Evolutionary conservation across 1,140 invertebrate species (phyloP).

Genomic region (Harlomillsia oculata): DNA sequence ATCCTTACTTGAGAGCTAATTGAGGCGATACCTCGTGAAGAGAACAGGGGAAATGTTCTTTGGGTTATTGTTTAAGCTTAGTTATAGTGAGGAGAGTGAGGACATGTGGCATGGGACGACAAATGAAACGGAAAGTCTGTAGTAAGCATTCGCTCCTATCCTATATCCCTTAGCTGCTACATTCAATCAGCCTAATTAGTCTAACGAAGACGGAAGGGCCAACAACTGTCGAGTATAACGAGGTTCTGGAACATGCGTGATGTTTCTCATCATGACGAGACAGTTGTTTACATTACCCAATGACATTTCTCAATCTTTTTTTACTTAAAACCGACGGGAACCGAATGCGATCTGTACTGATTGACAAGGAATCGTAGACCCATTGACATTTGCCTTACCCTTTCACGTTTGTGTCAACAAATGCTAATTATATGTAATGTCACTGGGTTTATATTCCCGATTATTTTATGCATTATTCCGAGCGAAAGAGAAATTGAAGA

Average conservation of each 20-base stretch:
- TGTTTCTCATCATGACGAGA: slow-evolving; percentile 16
- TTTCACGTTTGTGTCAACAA: no score
- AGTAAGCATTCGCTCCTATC: background rate
- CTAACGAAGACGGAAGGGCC: slow-evolving; percentile 28
- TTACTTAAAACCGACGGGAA: background rate
- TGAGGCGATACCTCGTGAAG: slow-evolving; percentile 7
- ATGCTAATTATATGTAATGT: no score
- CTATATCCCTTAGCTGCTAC: slow-evolving; percentile 25
- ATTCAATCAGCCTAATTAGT: slow-evolving; percentile 30
- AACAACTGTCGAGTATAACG: slow-evolving; percentile 27
- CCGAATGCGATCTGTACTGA: slow-evolving; percentile 2
- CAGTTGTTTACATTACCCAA: slow-evolving; percentile 19
- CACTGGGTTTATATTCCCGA: no score
- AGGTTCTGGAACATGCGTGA: slow-evolving; percentile 5
- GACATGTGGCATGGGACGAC: background rate
- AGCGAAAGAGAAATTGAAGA: no score
- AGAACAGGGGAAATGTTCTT: background rate
- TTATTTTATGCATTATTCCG: no score
- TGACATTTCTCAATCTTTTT: slow-evolving; percentile 14
- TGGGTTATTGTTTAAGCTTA: background rate
- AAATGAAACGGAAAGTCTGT: slow-evolving; percentile 5
- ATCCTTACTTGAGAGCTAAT: slow-evolving; percentile 21
- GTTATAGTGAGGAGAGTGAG: background rate
- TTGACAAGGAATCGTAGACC: slow-evolving; percentile 6
- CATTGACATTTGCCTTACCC: no score